Conservation (phyloP, 2,888 invertebrate species). For the Apodemia hepburni region DNA sequence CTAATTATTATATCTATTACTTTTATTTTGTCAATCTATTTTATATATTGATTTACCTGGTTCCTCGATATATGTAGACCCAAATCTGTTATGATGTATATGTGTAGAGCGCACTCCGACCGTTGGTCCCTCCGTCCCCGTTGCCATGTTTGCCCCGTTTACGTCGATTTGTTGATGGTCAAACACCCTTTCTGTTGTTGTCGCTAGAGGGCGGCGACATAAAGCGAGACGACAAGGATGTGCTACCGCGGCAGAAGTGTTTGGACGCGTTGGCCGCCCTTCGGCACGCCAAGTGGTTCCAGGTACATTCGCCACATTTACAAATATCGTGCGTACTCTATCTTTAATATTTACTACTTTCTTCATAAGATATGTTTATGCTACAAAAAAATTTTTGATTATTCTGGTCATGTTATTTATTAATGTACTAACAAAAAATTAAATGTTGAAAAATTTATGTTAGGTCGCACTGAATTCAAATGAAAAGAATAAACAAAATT, state of each 20-base stretch:
- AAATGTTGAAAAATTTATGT: neutral
- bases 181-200: conserved; percentile 86
- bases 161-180: conserved; percentile 82
- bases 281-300: conserved; percentile 99
- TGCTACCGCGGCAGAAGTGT: conserved; percentile 99
- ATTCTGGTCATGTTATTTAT: conserved; percentile 26
- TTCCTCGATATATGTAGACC: neutral
- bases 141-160: conserved; percentile 73
- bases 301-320: conserved; percentile 86
- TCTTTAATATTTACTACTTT: conserved; percentile 16
- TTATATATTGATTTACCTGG: conserved; percentile 3
- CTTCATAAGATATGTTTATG: conserved; percentile 13
- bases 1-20: conserved; percentile 6
- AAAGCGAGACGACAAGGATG: conserved; percentile 92
- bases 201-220: conserved; percentile 81
- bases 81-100: conserved; percentile 32
- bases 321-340: conserved; percentile 61
- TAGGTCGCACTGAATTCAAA: neutral
- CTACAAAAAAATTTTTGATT: conserved; percentile 31
- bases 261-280: conserved; percentile 99
- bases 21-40: conserved; percentile 9
- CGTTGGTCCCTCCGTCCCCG: conserved; percentile 13
- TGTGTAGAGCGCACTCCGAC: conserved; percentile 3
- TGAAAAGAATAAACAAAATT: conserved; percentile 33
- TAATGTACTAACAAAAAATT: neutral